Base-by-base conservation (phyloP, 2,888 invertebrate species). In the Caprella mutica region DNA sequence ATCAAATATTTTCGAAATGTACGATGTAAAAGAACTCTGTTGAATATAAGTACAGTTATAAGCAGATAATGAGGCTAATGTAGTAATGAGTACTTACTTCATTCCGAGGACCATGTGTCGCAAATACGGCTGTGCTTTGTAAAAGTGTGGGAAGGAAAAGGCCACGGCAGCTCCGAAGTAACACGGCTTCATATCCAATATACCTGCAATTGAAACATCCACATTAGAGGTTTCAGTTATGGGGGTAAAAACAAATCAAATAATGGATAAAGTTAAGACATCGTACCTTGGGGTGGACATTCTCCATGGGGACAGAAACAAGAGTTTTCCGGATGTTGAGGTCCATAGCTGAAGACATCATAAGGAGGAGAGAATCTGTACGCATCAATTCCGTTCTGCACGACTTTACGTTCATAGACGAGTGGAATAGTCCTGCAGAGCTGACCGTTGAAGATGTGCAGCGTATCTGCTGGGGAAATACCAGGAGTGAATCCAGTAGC, bases 401-500 rank as follows among this genome's bases (percentile, higher is more conserved):
- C 70, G 0, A 74, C 71, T 0, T 82, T 81, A 68, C 82, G 74
- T 68, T 78, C 79, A 71, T 86, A 88, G 66, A 76, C 79, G 43
- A 91, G 74, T 5, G 90, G 89, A 67, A 91, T 72, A 43, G 84
- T 77, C 56, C 91, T 77, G 73, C 92, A 93, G 38, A 93, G 77
- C 71, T 92, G 91, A 72, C 90, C 89, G 70, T 91, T 89, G 70
- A 85, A 93, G 1, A 92, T 78, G 66, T 81, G 77, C 5, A 92
- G 75, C 0, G 84, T 81, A 27, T 84, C 84, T 60, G 86, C 81
- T 68, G 81, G 81, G 12, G 80, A 80, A 67, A 92, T 84, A 69
- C 87, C 86, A 0, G 92, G 90, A 0, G 90, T 89, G 74, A 91
- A 92, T 65, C 90, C 87, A 56, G 89, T 88, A 2, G 91, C 93